A percentile compares a stretch with the other conserved stretches of the same genome.
Conservation (phyloP, 2,797 vertebrate genomes). For the Neopelma chrysocephalum region DNA sequence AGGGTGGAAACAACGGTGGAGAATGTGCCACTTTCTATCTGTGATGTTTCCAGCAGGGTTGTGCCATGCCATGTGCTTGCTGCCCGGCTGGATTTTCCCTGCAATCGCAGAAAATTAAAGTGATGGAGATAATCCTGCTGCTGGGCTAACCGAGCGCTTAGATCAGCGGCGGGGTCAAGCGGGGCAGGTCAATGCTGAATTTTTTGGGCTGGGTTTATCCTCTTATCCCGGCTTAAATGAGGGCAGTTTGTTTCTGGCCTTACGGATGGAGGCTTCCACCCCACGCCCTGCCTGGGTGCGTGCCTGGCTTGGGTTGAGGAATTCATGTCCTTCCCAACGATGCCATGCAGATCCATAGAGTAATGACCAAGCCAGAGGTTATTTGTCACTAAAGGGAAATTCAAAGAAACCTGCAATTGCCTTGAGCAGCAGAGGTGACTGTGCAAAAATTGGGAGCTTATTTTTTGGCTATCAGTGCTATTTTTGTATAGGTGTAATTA, state of each 20-base stretch:
- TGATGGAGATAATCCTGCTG: slow-evolving; percentile 60
- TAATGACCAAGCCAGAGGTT: not conserved
- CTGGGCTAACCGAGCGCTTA: slow-evolving; percentile 49
- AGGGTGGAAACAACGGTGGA: not conserved
- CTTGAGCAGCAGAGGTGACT: not conserved
- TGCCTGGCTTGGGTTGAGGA: not conserved
- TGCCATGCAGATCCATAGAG: not conserved
- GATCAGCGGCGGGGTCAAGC: slow-evolving; percentile 45
- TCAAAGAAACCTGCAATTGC: not conserved
- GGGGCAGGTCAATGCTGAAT: slow-evolving; percentile 32
- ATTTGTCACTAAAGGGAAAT: not conserved
- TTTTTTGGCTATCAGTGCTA: not conserved
- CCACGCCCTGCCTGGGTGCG: not conserved
- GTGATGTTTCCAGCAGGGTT: not conserved
- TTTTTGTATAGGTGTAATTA: not conserved
- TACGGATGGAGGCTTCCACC: not conserved
- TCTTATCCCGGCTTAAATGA: slow-evolving; percentile 54
- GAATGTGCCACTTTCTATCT: not conserved
- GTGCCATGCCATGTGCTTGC: not conserved
- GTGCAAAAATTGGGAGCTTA: not conserved
- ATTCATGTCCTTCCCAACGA: not conserved
- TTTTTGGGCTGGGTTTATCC: slow-evolving; percentile 57
- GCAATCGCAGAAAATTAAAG: slow-evolving; percentile 67
- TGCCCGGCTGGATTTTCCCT: slow-evolving; percentile 41
- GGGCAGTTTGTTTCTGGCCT: slow-evolving; percentile 44